Evolutionary conservation across 1,140 invertebrate species (phyloP).

Genomic region (Littorina saxatilis): DNA sequence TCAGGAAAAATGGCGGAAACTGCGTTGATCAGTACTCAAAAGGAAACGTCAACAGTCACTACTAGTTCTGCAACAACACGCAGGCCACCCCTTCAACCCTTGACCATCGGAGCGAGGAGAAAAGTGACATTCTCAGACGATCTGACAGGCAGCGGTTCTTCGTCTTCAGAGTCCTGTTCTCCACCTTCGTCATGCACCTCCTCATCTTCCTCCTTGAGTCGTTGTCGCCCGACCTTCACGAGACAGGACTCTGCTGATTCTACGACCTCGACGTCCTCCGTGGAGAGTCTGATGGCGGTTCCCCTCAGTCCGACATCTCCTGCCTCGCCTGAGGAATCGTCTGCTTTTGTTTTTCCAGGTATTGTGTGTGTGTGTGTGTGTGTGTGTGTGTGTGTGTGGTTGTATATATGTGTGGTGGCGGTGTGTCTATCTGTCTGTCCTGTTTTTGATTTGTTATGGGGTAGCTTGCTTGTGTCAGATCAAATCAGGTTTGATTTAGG

Average conservation of each 20-base stretch:
- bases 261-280: not conserved
- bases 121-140: not conserved
- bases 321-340: not conserved
- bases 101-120: conserved; percentile 9
- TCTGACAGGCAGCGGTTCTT: no score
- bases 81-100: not conserved
- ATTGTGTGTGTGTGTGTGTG: no score
- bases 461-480: no score
- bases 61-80: no score
- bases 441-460: no score
- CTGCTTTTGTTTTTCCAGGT: conserved; percentile 13
- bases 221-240: not conserved
- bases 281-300: not conserved
- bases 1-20: no score
- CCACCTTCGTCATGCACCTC: not conserved
- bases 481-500: no score
- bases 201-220: not conserved
- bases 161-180: not conserved
- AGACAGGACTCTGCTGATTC: conserved; percentile 8
- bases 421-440: no score
- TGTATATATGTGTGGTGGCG: no score
- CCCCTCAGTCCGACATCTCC: not conserved
- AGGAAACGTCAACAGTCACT: no score
- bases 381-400: no score
- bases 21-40: no score